Evolutionary conservation across 2,113 vertebrate genomes (phyloP).

Genomic region (Cromileptes altivelis): DNA sequence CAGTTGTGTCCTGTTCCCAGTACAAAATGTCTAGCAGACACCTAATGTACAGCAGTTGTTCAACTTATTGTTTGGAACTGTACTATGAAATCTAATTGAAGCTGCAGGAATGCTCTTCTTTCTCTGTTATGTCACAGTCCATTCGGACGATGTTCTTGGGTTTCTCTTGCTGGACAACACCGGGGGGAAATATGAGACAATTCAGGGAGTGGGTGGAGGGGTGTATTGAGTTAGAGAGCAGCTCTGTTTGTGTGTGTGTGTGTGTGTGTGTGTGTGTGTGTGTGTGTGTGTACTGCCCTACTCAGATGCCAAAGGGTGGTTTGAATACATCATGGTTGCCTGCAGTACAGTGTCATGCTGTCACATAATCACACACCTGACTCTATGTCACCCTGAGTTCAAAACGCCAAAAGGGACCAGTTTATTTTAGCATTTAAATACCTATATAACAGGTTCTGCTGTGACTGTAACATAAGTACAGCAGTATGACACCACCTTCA

Average conservation of each 20-base stretch:
- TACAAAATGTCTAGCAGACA: slow-evolving; percentile 33
- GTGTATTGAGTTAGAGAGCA: slow-evolving; percentile 15
- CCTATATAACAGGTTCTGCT: background rate
- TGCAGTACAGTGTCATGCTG: slow-evolving; percentile 6
- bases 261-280: slow-evolving; percentile 4
- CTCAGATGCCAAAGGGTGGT: slow-evolving; percentile 17
- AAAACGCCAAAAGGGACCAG: slow-evolving; percentile 21
- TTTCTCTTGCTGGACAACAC: slow-evolving; percentile 48
- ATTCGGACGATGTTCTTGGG: slow-evolving; percentile 46
- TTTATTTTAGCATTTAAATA: background rate
- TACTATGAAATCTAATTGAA: slow-evolving; percentile 48
- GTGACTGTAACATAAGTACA: background rate
- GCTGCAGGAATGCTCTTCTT: slow-evolving; percentile 59
- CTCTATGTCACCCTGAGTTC: slow-evolving; percentile 21
- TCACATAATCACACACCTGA: slow-evolving; percentile 34
- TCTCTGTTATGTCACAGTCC: slow-evolving; percentile 64
- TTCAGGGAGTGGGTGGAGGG: slow-evolving; percentile 12
- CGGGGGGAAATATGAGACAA: slow-evolving; percentile 52
- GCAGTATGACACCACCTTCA: background rate
- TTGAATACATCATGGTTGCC: slow-evolving; percentile 35
- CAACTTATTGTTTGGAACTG: slow-evolving; percentile 37
- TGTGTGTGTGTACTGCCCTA: slow-evolving; percentile 20
- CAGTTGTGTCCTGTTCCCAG: slow-evolving; percentile 6
- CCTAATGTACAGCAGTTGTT: slow-evolving; percentile 48
- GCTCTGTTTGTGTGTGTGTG: slow-evolving; percentile 12